These are phyloP conservation scores for Drosophila incognita DNA, from an alignment of 2,888 invertebrate genomes.

Conservation along the genomic window DNA sequence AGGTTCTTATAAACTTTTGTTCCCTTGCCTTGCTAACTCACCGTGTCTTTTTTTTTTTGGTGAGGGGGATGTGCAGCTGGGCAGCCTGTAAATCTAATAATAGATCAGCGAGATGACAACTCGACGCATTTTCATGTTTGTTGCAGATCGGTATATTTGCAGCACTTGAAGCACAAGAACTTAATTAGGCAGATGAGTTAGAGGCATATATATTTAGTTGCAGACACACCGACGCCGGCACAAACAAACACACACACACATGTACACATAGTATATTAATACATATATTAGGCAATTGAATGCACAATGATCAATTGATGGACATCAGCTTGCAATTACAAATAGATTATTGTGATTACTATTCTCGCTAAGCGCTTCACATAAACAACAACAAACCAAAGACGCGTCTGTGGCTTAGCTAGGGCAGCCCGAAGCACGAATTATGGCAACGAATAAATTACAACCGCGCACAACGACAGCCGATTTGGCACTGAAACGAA, in stretches of 20 bases:
- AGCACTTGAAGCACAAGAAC: slow-evolving; percentile 53
- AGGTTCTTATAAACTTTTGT: background rate
- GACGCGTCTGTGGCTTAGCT: slow-evolving; percentile 15
- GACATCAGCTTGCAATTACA: slow-evolving; percentile 32
- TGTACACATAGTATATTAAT: slow-evolving; percentile 11
- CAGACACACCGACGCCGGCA: slow-evolving; percentile 58
- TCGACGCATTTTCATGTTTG: slow-evolving; percentile 51
- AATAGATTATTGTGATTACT: slow-evolving; percentile 60
- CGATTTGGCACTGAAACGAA: slow-evolving; percentile 70
- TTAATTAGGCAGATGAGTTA: slow-evolving; percentile 56
- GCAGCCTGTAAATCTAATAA: slow-evolving; percentile 60
- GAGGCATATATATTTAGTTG: slow-evolving; percentile 32
- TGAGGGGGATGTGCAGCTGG: slow-evolving; percentile 8
- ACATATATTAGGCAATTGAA: slow-evolving; percentile 36
- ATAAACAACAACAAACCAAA: slow-evolving; percentile 52
- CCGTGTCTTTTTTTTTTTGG: slow-evolving; percentile 34
- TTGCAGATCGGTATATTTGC: slow-evolving; percentile 48
- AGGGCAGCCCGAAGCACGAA: slow-evolving; percentile 13
- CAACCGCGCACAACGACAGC: slow-evolving; percentile 59
- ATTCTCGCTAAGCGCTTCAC: slow-evolving; percentile 30
- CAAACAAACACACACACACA: slow-evolving; percentile 32
- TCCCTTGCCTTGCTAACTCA: slow-evolving; percentile 40
- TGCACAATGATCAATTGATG: slow-evolving; percentile 42
- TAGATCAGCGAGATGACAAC: slow-evolving; percentile 51
- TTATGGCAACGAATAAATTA: slow-evolving; percentile 7